phyloP scores from a whole-genome alignment of 2,888 invertebrate species.

The Hypomecis atomaria region DNA sequence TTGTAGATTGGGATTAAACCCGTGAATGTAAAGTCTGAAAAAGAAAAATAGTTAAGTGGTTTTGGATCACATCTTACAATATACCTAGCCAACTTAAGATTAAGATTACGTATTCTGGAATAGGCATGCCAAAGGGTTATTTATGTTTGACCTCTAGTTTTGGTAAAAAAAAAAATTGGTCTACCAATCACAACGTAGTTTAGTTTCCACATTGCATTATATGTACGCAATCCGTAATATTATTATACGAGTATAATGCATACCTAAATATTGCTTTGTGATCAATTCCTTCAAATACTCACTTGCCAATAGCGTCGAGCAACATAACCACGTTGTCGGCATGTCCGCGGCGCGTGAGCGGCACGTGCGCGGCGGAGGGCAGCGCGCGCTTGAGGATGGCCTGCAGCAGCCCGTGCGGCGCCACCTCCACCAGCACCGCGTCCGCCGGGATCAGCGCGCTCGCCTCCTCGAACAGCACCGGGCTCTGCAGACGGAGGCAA shows the following conservation, averaged over 20 bases:
- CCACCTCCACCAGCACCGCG: slow-evolving; percentile 92
- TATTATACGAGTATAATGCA: too few relatives aligned
- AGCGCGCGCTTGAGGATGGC: slow-evolving; percentile 87
- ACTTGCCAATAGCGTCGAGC: slow-evolving; percentile 80
- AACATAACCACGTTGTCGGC: slow-evolving; percentile 84
- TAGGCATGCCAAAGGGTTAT: too few relatives aligned
- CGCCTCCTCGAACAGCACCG: slow-evolving; percentile 91
- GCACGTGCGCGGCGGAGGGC: slow-evolving; percentile 86
- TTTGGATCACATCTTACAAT: too few relatives aligned
- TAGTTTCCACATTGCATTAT: too few relatives aligned
- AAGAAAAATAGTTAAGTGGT: too few relatives aligned
- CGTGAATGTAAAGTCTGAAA: not conserved
- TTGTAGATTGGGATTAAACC: slow-evolving; percentile 82
- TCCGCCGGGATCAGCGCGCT: slow-evolving; percentile 89
- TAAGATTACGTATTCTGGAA: too few relatives aligned
- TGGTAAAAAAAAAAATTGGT: too few relatives aligned
- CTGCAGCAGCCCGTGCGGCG: slow-evolving; percentile 93
- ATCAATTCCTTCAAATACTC: slow-evolving; percentile 29
- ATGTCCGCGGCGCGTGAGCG: slow-evolving; percentile 88
- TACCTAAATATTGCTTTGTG: too few relatives aligned
- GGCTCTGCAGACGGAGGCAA: slow-evolving; percentile 55
- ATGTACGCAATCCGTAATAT: too few relatives aligned
- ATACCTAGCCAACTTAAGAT: too few relatives aligned
- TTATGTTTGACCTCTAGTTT: too few relatives aligned
- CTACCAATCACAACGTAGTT: too few relatives aligned